Base-by-base conservation (phyloP, 2,113 vertebrate species). In the Edolisoma coerulescens region DNA sequence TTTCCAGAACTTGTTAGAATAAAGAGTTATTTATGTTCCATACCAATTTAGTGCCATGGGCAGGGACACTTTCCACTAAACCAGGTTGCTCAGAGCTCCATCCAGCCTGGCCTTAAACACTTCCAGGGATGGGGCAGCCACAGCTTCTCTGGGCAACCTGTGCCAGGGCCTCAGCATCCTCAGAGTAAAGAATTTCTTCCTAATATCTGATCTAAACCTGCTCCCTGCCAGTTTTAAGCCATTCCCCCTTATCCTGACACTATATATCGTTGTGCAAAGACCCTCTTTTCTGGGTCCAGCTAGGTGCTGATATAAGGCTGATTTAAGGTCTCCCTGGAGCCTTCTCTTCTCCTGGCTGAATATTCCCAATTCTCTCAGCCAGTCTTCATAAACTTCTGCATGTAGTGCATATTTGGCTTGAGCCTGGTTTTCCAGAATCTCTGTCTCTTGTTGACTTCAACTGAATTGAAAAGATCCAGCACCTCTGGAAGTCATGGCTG, bases 131-230 rank as follows among this genome's bases (percentile, higher is more conserved):
- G 37, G 7, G 13, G 2, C 16, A 82, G 0, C 16, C 16, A 12
- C 33, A 67, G 10, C 7, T n/a, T 28, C 3, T 30, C 27, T 28
- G 22, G 27, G 19, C 2, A 65, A 16, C 12, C 8, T 52, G 9
- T 59, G 10, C 27, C 59, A 19, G 49, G 0, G 6, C 16, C 13
- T 32, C 57, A 27, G 1, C 12, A 20, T 2, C 2, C 19, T 26
- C 23, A 52, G 7, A 64, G 21, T 10, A 13, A 37, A 45, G 28
- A 27, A 30, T 67, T 59, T 67, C 16, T 39, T 45, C 24, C 9
- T 45, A 30, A 60, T 44, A n/a, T 26, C 52, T 30, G 8, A 18
- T 37, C 20, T 67, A 45, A 67, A 52, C 7, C 3, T 52, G 3
- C 8, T 9, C 7, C 49, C 13, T 17, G 37, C 17, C 37, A 21